Percentiles rank a stretch among this genome's conserved stretches.
Evolutionary conservation across 2,113 vertebrate genomes (phyloP).

Genomic region (Epinephelus fuscoguttatus): DNA sequence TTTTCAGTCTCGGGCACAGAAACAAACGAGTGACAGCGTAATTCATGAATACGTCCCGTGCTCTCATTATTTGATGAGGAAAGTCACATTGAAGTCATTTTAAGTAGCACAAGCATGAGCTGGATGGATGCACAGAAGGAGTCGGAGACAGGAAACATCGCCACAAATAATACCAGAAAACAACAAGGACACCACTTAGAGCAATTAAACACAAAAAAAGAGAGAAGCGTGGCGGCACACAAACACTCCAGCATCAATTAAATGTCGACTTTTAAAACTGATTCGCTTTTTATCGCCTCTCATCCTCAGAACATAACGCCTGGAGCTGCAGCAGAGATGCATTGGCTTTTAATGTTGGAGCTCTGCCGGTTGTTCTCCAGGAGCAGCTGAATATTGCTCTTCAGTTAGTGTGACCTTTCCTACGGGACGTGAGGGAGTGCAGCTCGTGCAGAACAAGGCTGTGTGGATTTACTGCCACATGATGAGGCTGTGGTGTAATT

Average conservation of each 20-base stretch:
- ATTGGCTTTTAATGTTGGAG: conserved; percentile 5
- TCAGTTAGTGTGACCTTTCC: conserved; percentile 23
- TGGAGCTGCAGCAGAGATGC: background rate
- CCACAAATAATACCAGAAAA: conserved; percentile 13
- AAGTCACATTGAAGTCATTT: conserved; percentile 50
- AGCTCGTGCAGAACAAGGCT: background rate
- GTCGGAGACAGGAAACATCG: conserved; percentile 7
- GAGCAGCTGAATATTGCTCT: conserved; percentile 8
- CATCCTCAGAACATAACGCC: background rate
- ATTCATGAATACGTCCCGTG: background rate
- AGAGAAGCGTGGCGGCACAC: background rate
- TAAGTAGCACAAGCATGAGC: background rate
- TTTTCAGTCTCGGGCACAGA: conserved; percentile 17
- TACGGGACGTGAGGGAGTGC: background rate
- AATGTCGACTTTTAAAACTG: conserved; percentile 1
- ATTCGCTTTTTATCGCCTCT: conserved; percentile 13
- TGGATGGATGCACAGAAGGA: conserved; percentile 10
- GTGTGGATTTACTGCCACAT: conserved; percentile 15
- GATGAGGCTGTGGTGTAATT: conserved; percentile 9
- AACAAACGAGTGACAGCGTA: conserved; percentile 11
- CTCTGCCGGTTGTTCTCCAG: background rate
- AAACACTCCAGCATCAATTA: conserved; percentile 25
- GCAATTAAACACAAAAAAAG: conserved; percentile 1
- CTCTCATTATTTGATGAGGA: conserved; percentile 29
- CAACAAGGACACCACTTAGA: conserved; percentile 32